Conservation (phyloP, 2,888 invertebrate species). For the Eupithecia insigniata region DNA sequence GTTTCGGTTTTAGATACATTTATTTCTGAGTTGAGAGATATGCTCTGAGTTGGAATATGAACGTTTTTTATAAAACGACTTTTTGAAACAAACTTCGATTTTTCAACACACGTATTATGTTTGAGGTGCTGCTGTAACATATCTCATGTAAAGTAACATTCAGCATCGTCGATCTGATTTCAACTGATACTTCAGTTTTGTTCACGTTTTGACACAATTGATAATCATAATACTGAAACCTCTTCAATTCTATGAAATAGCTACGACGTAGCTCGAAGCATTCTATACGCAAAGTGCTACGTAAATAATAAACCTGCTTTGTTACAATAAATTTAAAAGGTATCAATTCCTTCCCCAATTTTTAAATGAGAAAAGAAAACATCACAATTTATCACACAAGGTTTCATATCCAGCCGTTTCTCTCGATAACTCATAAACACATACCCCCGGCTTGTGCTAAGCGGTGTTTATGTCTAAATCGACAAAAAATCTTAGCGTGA, state of each 20-base stretch:
- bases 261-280: conserved; percentile 6
- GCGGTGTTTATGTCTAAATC: conserved; percentile 72
- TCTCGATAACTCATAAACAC: conserved; percentile 50
- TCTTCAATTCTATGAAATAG: background rate
- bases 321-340: background rate
- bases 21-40: too few relatives aligned
- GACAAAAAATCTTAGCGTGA: conserved; percentile 66
- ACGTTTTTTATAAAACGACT: too few relatives aligned
- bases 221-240: background rate
- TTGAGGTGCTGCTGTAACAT: background rate
- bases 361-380: conserved; percentile 18
- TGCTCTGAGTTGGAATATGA: background rate
- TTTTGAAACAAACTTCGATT: too few relatives aligned
- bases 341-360: background rate
- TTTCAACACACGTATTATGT: background rate
- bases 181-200: background rate
- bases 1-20: background rate
- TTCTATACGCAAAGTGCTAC: background rate
- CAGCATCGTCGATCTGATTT: background rate
- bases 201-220: background rate
- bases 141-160: background rate
- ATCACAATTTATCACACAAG: conserved; percentile 28
- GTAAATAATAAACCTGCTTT: background rate
- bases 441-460: conserved; percentile 56
- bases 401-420: conserved; percentile 41